phyloP scores from a whole-genome alignment of 2,888 invertebrate genomes.

The Zygothrica quintamaculata region DNA sequence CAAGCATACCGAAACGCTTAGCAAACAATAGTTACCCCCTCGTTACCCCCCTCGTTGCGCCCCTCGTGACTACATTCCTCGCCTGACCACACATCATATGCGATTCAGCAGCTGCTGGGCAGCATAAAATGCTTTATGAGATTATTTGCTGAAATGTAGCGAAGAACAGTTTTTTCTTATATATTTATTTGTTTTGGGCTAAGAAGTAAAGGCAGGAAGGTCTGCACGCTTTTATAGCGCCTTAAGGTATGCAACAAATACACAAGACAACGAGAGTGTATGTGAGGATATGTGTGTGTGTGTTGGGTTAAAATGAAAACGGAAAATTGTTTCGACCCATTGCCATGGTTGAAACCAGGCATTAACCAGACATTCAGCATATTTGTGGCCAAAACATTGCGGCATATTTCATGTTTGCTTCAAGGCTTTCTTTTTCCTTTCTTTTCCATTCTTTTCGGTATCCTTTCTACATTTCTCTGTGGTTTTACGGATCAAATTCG shows the following conservation, averaged over 20 bases:
- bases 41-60: neutral
- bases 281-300: no score
- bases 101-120: conserved; percentile 73
- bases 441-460: conserved; percentile 4
- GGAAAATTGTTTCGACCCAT: conserved; percentile 44
- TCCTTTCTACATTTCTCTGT: neutral
- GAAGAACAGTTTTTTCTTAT: conserved; percentile 69
- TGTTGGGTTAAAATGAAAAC: conserved; percentile 25
- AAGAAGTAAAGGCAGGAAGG: conserved; percentile 16
- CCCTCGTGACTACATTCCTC: no score
- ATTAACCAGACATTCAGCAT: conserved; percentile 63
- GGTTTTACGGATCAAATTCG: conserved; percentile 52
- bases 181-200: conserved; percentile 64
- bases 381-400: conserved; percentile 72
- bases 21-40: conserved; percentile 66
- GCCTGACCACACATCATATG: conserved; percentile 62
- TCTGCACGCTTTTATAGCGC: conserved; percentile 59
- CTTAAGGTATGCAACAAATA: conserved; percentile 63
- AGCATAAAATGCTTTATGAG: conserved; percentile 78
- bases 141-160: conserved; percentile 80
- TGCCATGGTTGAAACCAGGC: conserved; percentile 34
- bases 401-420: conserved; percentile 78
- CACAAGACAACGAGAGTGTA: no score
- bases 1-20: conserved; percentile 69
- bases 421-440: conserved; percentile 29